Evolutionary conservation across 2,888 invertebrate genomes (phyloP).

Genomic region (Luffia ferchaultella): DNA sequence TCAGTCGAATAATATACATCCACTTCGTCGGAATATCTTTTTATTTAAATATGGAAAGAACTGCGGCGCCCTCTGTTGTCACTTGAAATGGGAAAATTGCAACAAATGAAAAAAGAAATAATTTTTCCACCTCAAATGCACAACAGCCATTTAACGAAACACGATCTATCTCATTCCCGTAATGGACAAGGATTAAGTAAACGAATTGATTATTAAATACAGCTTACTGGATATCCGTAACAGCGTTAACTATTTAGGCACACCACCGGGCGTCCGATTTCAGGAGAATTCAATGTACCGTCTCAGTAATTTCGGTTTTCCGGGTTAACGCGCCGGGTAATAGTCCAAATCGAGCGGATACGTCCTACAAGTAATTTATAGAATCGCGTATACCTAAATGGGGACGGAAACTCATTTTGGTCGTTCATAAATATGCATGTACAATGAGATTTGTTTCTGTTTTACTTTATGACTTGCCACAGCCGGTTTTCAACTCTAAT

Average conservation of each 20-base stretch:
- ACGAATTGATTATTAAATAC: too few species aligned
- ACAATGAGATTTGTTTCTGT: neutral
- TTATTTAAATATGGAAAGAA: too few species aligned
- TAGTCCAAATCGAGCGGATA: slow-evolving; percentile 18
- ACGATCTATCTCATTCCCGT: too few species aligned
- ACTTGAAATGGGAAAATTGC: too few species aligned
- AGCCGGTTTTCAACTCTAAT: neutral
- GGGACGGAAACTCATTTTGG: neutral
- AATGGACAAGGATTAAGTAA: too few species aligned
- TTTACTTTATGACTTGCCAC: neutral
- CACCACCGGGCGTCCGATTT: slow-evolving; percentile 29
- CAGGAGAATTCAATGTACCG: slow-evolving; percentile 54
- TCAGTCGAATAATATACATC: too few species aligned
- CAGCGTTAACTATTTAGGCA: slow-evolving; percentile 22
- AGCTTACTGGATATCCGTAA: slow-evolving; percentile 18
- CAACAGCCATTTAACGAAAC: too few species aligned
- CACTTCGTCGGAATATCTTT: too few species aligned
- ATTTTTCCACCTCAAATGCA: too few species aligned
- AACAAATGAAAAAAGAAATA: too few species aligned
- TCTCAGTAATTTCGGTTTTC: slow-evolving; percentile 58
- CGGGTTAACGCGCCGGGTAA: slow-evolving; percentile 46
- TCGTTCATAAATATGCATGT: neutral
- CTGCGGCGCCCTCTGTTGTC: too few species aligned
- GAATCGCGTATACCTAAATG: slow-evolving; percentile 1
- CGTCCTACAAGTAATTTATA: slow-evolving; percentile 6